These are phyloP conservation scores for Telmatochromis bifrenatus DNA, from an alignment of 2,113 vertebrate species.

Conservation along the genomic window DNA sequence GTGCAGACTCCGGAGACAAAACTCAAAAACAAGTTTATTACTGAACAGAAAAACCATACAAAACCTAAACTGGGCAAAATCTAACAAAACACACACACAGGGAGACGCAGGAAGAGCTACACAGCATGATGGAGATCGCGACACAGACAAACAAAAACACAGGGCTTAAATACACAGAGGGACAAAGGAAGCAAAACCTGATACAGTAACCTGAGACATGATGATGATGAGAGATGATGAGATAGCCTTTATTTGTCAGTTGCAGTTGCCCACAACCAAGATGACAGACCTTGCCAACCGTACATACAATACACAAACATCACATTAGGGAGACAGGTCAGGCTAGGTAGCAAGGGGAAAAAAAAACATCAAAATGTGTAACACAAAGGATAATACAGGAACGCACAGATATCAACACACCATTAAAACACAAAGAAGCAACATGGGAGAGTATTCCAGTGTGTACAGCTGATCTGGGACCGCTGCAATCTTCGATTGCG, in stretches of 20 bases:
- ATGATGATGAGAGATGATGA: background rate
- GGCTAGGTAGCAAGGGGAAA: rapidly evolving
- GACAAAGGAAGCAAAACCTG: background rate
- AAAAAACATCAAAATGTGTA: rapidly evolving
- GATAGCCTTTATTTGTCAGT: background rate
- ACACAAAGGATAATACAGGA: background rate
- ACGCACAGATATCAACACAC: background rate
- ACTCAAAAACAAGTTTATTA: background rate
- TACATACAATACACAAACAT: background rate
- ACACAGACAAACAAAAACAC: background rate
- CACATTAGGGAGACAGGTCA: background rate
- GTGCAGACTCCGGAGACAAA: background rate
- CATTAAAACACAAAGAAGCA: background rate
- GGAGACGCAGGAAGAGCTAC: background rate
- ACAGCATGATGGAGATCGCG: background rate
- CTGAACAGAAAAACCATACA: background rate
- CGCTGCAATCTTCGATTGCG: background rate
- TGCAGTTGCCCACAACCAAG: no score
- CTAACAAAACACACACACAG: background rate
- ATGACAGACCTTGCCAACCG: no score
- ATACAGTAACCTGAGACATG: background rate
- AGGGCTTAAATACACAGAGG: background rate
- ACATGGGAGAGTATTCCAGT: background rate
- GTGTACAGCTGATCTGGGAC: background rate
- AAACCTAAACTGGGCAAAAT: background rate